Evolutionary conservation across 2,113 vertebrate genomes (phyloP).

Genomic region (Urocolius indicus): DNA sequence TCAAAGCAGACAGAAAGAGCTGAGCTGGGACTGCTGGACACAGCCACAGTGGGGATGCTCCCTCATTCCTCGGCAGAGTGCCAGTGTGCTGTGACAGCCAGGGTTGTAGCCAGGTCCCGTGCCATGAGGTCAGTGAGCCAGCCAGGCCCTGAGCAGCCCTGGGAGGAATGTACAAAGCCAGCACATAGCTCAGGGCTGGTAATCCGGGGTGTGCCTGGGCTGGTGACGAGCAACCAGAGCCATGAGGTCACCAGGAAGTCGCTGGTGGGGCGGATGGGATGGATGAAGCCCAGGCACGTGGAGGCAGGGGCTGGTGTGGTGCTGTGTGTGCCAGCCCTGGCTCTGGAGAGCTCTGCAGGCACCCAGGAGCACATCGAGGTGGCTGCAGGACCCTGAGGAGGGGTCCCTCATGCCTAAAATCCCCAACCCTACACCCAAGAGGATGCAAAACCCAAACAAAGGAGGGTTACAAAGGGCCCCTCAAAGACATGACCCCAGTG

Average conservation of each 20-base stretch:
- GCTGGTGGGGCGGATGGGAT: rapidly evolving
- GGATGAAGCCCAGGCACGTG: background rate
- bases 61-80: rapidly evolving
- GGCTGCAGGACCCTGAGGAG: rapidly evolving
- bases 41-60: rapidly evolving
- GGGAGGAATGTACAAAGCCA: slow-evolving; percentile 8
- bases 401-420: background rate
- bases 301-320: too few relatives aligned
- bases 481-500: rapidly evolving
- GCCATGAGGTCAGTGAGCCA: background rate
- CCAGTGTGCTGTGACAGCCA: background rate
- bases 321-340: background rate
- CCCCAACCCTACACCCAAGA: background rate
- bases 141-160: background rate
- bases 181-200: background rate
- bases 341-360: background rate
- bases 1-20: background rate
- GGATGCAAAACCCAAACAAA: background rate
- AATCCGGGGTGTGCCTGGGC: background rate
- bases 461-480: background rate
- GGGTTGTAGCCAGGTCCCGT: background rate
- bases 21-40: background rate
- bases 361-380: background rate
- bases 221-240: rapidly evolving
- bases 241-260: rapidly evolving